These are phyloP conservation scores for Girardia tigrina DNA, from an alignment of 2,888 invertebrate genomes.

Conservation along the genomic window DNA sequence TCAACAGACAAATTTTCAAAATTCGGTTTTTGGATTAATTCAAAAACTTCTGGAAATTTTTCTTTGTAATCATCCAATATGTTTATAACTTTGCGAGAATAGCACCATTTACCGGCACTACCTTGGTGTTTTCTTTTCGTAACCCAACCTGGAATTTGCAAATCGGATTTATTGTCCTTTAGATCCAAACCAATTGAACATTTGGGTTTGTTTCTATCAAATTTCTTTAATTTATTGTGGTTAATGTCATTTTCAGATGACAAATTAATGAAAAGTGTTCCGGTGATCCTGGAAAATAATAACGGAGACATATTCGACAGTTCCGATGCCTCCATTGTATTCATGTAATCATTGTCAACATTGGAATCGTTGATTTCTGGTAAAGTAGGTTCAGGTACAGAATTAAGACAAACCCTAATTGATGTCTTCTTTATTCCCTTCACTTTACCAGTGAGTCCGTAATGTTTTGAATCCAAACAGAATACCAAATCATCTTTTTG, in stretches of 20 bases:
- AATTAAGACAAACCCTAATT: background rate
- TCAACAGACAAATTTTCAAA: background rate
- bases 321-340: background rate
- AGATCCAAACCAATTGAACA: background rate
- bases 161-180: background rate
- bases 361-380: background rate
- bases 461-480: background rate
- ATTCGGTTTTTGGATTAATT: constrained; percentile 2
- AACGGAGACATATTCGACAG: background rate
- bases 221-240: background rate
- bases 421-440: background rate
- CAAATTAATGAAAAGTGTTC: background rate
- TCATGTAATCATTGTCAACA: background rate
- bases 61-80: background rate
- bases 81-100: background rate
- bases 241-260: background rate
- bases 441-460: background rate
- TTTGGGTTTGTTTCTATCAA: background rate
- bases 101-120: background rate
- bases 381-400: background rate
- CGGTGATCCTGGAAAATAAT: background rate
- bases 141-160: background rate
- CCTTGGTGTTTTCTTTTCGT: background rate
- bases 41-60: constrained; percentile 16
- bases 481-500: background rate